Base-by-base conservation (phyloP, 1,140 invertebrate genomes). In the Rhopalosiphum maidis region DNA sequence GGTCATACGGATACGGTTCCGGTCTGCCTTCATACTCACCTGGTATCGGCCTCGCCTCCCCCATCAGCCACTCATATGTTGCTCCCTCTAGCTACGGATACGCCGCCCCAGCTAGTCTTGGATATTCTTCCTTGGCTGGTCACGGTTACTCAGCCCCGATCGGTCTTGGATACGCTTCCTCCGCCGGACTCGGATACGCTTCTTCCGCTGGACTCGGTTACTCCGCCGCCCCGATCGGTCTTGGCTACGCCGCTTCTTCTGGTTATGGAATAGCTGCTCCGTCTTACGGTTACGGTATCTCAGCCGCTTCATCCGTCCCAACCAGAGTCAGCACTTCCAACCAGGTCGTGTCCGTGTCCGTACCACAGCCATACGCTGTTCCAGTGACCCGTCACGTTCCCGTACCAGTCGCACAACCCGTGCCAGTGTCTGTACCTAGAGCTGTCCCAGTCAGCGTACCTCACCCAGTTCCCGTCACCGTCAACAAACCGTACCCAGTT, bases 381-480 rank as follows among this genome's bases (percentile, higher is more conserved):
- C 97, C 97, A 86, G 95, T 97, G 22, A 96, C 97, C 94, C 97
- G 97, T 94, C 96, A 97, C 94, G 96, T 97, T 23, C 96, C 96
- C 60, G 96, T 97, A n/a, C 96, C 96, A 82, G 96, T 97, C 5
- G 97, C 97, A 0, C 97, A 97, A 95, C 96, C 97, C 35, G 96
- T 97, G 82, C 96, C 97, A 6, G 95, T 97, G 15, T 96, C 96
- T 25, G 96, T 97, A 0, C 96, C 97, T 0, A 97, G 97, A 54
- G 97, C 97, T 0, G 97, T 97, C 15, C 97, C 97, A 94, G 96
- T 97, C 41, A 97, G 97, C 0, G 96, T 97, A 8, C 96, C 97
- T 0, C 97, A 97, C 94, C 97, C 97, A 7, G 96, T 97, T 0
- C 96, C 97, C 2, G 96, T 97, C 43, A 96, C 97, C 0, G 96